Evolutionary conservation across 2,113 vertebrate species (phyloP).

Genomic region (Carassius gibelio): DNA sequence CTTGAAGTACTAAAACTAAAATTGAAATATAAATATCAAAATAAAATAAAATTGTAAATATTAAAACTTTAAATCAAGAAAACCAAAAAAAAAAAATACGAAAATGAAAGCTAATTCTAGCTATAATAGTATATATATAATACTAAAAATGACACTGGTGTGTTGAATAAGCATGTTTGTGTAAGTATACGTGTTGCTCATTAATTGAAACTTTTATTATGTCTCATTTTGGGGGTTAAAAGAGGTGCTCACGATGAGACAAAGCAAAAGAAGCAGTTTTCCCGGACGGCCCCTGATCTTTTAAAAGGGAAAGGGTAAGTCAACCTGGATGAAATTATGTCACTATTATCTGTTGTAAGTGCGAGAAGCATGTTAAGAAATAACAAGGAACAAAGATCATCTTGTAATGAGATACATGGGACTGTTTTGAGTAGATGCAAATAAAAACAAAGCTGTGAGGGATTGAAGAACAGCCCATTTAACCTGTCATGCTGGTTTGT

Average conservation of each 20-base stretch:
- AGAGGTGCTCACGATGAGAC: slow-evolving; percentile 85
- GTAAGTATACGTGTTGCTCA: too few species aligned
- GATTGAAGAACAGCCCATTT: neutral
- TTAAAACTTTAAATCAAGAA: too few species aligned
- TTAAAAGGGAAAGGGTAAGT: slow-evolving; percentile 98
- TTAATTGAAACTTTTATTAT: slow-evolving; percentile 15
- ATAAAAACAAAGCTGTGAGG: neutral
- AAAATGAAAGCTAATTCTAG: too few species aligned
- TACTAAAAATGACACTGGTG: too few species aligned
- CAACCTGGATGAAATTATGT: slow-evolving; percentile 52
- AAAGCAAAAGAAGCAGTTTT: slow-evolving; percentile 86
- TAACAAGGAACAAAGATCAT: neutral
- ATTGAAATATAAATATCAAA: too few species aligned
- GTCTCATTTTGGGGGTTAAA: slow-evolving; percentile 69
- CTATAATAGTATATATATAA: too few species aligned
- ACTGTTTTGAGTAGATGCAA: slow-evolving; percentile 3
- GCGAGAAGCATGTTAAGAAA: neutral
- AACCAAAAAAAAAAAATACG: too few species aligned
- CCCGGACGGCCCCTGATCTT: slow-evolving; percentile 88
- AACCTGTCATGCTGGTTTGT: neutral
- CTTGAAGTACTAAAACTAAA: too few species aligned
- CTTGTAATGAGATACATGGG: neutral
- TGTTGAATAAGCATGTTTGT: too few species aligned
- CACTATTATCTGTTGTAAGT: neutral
- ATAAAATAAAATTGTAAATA: too few species aligned